Base-by-base conservation (phyloP, 2,113 vertebrate species). In the Rousettus leschenaultii region DNA sequence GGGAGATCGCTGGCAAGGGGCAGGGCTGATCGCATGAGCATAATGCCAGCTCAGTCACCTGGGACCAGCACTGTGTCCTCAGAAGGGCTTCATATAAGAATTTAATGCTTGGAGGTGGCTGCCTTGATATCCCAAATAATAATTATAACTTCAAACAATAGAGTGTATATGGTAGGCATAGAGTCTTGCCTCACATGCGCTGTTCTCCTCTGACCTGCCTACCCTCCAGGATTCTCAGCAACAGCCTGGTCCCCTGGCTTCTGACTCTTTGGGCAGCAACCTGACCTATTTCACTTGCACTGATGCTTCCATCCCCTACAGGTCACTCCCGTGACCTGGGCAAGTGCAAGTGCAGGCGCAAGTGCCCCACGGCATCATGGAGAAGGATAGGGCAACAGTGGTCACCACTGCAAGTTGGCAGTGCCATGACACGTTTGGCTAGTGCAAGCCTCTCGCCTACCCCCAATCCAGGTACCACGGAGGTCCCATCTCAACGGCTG, bases 141-240 rank as follows among this genome's bases (percentile, higher is more conserved):
- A 43, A 30, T 70, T 77, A 71, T 71, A 75, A 43, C 59, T 82
- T 28, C 18, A n/a, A n/a, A 16, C 12, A 18, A 5, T 16, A 82
- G 38, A 18, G 19, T 35, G 3, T 9, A 10, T 5, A 30, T 19
- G 28, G 24, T 19, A 13, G 57, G 14, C 26, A 4, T 28, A 10
- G 7, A 21, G 18, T 6, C 63, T 78, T 4, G 0, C 18, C 12
- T 87, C 43, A 24, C 13, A 2, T 4, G 38, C 0, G 0, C 24
- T 33, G 2, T 53, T 13, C 26, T 65, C 26, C 51, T 33, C 22
- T 3, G 26, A 5, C 35, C 28, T n/a, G 15, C 7, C 4, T 71
- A 30, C 40, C 53, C 28, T 22, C 12, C 8, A 3, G 38, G 12
- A 0, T 73, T 71, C 43, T 63, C 28, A 22, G 3, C n/a, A 18